These are phyloP conservation scores for Pipistrellus pipistrellus DNA, from an alignment of 2,797 vertebrate species.

Conservation along the genomic window DNA sequence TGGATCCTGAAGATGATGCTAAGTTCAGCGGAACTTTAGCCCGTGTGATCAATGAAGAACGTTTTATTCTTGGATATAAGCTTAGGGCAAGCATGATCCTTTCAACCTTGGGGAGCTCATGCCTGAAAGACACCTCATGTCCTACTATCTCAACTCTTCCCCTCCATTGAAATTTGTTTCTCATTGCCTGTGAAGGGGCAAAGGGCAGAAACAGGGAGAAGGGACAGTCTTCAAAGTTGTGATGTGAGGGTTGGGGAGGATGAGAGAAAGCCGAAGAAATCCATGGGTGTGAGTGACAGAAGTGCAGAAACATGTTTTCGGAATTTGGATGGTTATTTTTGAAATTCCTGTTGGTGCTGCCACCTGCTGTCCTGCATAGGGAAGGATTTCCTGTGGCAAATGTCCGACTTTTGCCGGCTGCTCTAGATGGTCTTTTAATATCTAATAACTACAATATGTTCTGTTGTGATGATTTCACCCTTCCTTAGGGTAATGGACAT, in stretches of 20 bases:
- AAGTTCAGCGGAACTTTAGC: background rate
- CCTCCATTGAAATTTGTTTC: background rate
- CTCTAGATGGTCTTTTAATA: too few species aligned
- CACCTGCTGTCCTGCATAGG: constrained; percentile 12
- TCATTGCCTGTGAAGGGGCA: background rate
- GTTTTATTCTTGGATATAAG: background rate
- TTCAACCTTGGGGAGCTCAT: background rate
- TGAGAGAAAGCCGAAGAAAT: background rate
- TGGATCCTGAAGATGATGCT: background rate
- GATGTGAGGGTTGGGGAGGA: background rate
- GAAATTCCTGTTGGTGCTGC: constrained; percentile 40
- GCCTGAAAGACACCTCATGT: background rate
- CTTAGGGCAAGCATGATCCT: background rate
- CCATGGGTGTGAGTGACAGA: background rate
- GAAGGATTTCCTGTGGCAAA: background rate
- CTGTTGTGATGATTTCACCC: too few species aligned
- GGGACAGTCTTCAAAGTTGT: background rate
- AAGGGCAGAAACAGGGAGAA: background rate
- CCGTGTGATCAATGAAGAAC: background rate
- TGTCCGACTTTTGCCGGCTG: too few species aligned
- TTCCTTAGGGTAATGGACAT: too few species aligned
- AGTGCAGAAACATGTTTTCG: background rate
- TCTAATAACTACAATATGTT: too few species aligned
- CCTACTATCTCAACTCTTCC: background rate
- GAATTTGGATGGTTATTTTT: background rate